Evolutionary conservation across 1,140 invertebrate species (phyloP), one percentile per base, ranked within the genome.

Genomic region (Tetragnatha versicolor): DNA sequence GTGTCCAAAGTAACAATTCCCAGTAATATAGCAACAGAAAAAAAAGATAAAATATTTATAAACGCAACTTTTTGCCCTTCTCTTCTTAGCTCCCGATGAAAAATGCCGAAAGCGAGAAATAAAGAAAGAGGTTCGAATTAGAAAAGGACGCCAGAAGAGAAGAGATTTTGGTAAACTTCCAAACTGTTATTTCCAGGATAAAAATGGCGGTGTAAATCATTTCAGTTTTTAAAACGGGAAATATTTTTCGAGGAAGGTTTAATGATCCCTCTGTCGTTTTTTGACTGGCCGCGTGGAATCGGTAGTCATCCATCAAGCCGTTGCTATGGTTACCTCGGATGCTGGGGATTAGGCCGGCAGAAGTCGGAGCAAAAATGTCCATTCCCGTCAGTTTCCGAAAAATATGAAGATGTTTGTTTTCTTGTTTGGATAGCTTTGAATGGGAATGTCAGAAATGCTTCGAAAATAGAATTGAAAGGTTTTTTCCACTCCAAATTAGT

Each of bases 191-290:
- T 2, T 9, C 20, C 31, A 58, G 55, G 35, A 58, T 20, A 58
- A 58, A 58, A 58, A 58, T 35, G 29, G n/a, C 29, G 35, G 17
- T 35, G 55, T 35, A 35, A 58, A 33, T 58, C 17, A 58, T 58
- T 58, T 58, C 17, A 10, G 5, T 58, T 58, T 58, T 58, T 58
- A 20, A n/a, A 58, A 9, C 17, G 55, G 35, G 20, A 58, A 35
- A 58, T 58, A 58, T 58, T 33, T 58, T 58, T 58, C 55, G 22
- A 20, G 17, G 31, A 58, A 58, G 55, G 29, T 35, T 31, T 58
- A 58, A 58, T 58, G 55, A 58, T 35, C 17, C 29, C n/a, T 5
- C 17, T 58, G 55, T 58, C 55, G 17, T 58, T 58, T 58, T 31
- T 58, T 58, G 55, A 58, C 55, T 58, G 17, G 29, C 22, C 55